Evolutionary conservation across 2,113 vertebrate species (phyloP), one percentile per base, ranked within the genome.

Genomic region (Gopherus flavomarginatus): DNA sequence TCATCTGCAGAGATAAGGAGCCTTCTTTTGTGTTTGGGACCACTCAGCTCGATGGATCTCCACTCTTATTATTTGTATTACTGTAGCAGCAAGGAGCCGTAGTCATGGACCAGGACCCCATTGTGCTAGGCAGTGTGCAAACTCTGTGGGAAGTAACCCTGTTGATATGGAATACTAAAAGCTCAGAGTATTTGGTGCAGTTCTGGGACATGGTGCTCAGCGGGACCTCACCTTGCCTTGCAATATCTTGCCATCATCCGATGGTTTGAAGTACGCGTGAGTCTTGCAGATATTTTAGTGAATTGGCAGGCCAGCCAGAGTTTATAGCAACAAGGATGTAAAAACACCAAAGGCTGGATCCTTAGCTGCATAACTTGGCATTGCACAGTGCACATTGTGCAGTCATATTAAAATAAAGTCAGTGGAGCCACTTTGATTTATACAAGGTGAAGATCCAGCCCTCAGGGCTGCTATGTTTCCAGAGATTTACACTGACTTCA

Each of bases 101-200:
- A 44, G 47, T 4, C 81, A 8, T 2, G 49, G 83, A 56, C 80
- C 42, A 38, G 0, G 0, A 81, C 47, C 92, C 83, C 35, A 2
- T 0, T 0, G n/a, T 50, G 54, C 84, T 38, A 8, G 47, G 85
- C 0, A 0, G 19, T 59, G 12, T 79, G 50, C 88, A 35, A 75
- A 78, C 62, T n/a, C 54, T 4, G 1, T 0, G 54, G 26, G 44
- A 92, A 80, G 54, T 26, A 52, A 80, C 6, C 90, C 77, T 59
- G 24, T 11, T 0, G 78, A 53, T 17, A 0, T 38, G n/a, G 19
- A 38, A 11, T 72, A 38, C 2, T n/a, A 16, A 24, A 44, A 24
- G 50, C 84, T 14, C 26, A 49, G 0, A 31, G 24, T 77, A 44
- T 13, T 1, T 49, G 54, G 81, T 19, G 11, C 0, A 5, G 27